phyloP scores from a whole-genome alignment of 2,888 invertebrate genomes.

The Drosophila mimica region DNA sequence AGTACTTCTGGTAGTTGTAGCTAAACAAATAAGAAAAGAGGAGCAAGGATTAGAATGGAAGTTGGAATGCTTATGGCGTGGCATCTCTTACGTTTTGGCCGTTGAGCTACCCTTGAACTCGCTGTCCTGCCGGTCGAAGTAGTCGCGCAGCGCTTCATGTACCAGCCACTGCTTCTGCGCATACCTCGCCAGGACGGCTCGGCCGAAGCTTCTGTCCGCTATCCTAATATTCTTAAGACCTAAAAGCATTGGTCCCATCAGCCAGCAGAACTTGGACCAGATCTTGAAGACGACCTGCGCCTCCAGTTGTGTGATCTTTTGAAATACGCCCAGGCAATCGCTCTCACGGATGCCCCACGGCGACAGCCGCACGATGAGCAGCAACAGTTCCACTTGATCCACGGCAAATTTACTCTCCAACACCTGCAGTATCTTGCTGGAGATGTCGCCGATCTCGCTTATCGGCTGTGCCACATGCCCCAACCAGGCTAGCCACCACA shows the following conservation, averaged over 20 bases:
- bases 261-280: conserved; percentile 85
- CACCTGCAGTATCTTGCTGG: conserved; percentile 88
- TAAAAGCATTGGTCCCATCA: conserved; percentile 85
- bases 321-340: conserved; percentile 87
- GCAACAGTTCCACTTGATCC: conserved; percentile 88
- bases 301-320: conserved; percentile 80
- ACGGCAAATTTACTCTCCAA: conserved; percentile 89
- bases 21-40: conserved; percentile 84
- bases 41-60: not conserved
- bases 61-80: not conserved
- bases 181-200: conserved; percentile 82
- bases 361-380: conserved; percentile 90
- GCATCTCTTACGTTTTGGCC: conserved; percentile 62
- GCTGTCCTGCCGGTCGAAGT: conserved; percentile 81
- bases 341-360: conserved; percentile 92
- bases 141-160: conserved; percentile 81
- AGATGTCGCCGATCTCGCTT: conserved; percentile 86
- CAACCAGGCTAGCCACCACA: conserved; percentile 88
- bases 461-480: conserved; percentile 87
- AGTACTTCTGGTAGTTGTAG: conserved; percentile 92
- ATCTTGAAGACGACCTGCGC: conserved; percentile 82
- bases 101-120: conserved; percentile 64
- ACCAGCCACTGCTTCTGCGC: conserved; percentile 80
- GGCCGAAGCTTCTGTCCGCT: conserved; percentile 82
- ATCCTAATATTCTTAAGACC: conserved; percentile 83